Base-by-base conservation (phyloP, 1,140 invertebrate genomes). In the Nasonia vitripennis region DNA sequence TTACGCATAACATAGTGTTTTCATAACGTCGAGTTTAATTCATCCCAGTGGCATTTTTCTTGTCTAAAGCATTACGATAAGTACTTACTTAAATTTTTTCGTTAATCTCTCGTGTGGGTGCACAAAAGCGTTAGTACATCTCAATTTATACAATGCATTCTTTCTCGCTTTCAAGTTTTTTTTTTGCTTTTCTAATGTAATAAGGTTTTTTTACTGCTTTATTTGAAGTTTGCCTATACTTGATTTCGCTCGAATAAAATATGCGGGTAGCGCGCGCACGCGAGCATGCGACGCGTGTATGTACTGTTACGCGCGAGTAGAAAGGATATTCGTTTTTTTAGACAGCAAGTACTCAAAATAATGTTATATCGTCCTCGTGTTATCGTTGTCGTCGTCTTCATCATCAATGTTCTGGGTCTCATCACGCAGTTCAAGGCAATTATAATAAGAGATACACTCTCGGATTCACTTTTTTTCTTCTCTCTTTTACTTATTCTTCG, bases 1-100 rank as follows among this genome's bases (percentile, higher is more conserved):
- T 87, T 87, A 87, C 83, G 85, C 88, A 89, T 89, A 88, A 87
- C 87, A 86, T 88, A 82, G 73, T 84, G 67, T 88, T 81, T 87
- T 83, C 70, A 20, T 85, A 85, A 84, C 77, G 62, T 62, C 79
- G 73, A 86, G 67, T 78, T 84, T 84, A 80, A 83, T 83, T 84
- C 67, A 78, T 86, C 81, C 68, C 81, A 83, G 81, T 86, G 51
- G 78, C 67, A 81, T 86, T 83, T 87, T 17, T 79, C 51, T 77
- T 83, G 77, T 87, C 79, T 87, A 85, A 88, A 88, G 84, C 79
- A 86, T 86, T 86, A 81, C 68, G 51, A 82, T 86, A 87, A 82
- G 71, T 88, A 87, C 68, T 87, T 84, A 85, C 62, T 83, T 80
- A 87, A 75, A 41, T 41, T 74, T 27, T 67, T 83, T 83, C 77